These are phyloP conservation scores for Frankliniella intonsa DNA, from an alignment of 2,888 invertebrate species.

Conservation along the genomic window DNA sequence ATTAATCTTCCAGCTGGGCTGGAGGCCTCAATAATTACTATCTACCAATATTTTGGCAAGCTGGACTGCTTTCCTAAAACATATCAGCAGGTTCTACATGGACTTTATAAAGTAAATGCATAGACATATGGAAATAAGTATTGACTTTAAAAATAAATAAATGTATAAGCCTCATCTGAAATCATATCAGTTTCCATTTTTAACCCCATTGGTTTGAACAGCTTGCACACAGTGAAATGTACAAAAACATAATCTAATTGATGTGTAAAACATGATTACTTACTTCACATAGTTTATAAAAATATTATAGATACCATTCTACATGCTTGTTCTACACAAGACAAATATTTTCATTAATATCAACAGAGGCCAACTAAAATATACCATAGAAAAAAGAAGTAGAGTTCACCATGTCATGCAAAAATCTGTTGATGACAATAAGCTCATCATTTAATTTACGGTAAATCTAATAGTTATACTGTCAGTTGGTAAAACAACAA, in stretches of 20 bases:
- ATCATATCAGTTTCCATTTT: not conserved
- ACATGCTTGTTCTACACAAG: slow-evolving; percentile 17
- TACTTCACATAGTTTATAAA: slow-evolving; percentile 17
- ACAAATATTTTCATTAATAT: slow-evolving; percentile 1
- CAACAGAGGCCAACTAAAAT: not conserved
- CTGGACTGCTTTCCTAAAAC: too few relatives aligned
- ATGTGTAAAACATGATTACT: slow-evolving; percentile 19
- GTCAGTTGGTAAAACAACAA: slow-evolving; percentile 16
- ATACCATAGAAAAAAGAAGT: not conserved
- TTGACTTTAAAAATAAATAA: not conserved
- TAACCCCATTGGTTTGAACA: not conserved
- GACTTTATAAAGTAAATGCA: not conserved
- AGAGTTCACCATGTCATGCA: not conserved
- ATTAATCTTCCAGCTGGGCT: not conserved
- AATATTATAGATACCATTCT: slow-evolving; percentile 18
- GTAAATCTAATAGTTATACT: not conserved
- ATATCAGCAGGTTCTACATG: not conserved
- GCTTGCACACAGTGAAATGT: not conserved
- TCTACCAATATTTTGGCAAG: too few relatives aligned
- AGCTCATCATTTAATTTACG: not conserved
- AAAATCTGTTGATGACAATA: not conserved
- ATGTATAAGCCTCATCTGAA: not conserved
- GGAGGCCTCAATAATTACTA: too few relatives aligned
- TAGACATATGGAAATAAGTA: not conserved
- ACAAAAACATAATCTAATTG: not conserved